Percentiles rank a stretch among this genome's conserved stretches.
Conservation (phyloP, 2,113 vertebrate species). For the Camarhynchus parvulus region DNA sequence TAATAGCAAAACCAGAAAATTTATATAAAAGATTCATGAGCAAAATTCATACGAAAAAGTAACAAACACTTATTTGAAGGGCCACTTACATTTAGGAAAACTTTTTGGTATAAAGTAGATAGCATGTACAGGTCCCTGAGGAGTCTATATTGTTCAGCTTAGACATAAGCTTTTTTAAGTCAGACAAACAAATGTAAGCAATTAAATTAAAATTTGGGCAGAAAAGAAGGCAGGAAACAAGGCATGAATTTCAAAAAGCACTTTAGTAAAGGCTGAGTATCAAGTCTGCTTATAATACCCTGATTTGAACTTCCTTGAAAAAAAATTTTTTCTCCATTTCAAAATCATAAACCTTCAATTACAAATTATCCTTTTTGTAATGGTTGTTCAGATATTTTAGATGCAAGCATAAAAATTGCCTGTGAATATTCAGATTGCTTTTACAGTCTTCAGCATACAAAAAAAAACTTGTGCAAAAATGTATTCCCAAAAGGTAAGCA, state of each 20-base stretch:
- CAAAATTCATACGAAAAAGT: background rate
- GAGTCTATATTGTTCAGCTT: background rate
- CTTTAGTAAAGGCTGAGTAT: background rate
- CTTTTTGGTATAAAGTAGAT: background rate
- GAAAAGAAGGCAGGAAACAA: background rate
- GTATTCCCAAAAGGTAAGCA: background rate
- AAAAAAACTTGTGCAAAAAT: background rate
- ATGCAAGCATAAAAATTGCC: background rate
- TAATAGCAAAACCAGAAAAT: background rate
- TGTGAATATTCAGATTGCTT: background rate
- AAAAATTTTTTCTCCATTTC: background rate
- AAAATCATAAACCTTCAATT: background rate
- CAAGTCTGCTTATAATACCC: background rate
- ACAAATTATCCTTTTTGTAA: background rate
- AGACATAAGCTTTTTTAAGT: background rate
- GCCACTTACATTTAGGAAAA: background rate
- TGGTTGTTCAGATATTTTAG: background rate
- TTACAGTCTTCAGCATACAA: background rate
- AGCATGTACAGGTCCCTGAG: background rate
- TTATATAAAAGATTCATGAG: background rate
- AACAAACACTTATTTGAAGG: background rate
- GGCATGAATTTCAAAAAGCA: background rate
- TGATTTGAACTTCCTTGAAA: background rate
- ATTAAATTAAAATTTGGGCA: background rate
- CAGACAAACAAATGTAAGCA: background rate